These are phyloP conservation scores for Babylonia areolata DNA, from an alignment of 1,140 invertebrate species.

Conservation along the genomic window DNA sequence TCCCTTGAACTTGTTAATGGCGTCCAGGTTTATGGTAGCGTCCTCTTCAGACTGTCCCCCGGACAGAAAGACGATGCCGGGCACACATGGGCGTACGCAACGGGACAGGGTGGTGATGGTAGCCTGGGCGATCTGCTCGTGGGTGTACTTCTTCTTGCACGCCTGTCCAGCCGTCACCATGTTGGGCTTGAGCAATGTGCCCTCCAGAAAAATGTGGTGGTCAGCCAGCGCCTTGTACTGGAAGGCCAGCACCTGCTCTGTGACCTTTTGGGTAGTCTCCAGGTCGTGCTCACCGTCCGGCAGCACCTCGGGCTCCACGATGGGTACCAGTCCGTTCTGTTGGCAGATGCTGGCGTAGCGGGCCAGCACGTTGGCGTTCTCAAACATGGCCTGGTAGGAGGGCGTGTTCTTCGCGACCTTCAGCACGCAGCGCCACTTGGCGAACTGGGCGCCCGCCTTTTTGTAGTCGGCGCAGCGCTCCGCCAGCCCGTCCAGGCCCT, in stretches of 20 bases:
- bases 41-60: constrained; percentile 98
- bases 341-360: constrained; percentile 91
- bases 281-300: constrained; percentile 95
- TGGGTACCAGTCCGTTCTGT: constrained; percentile 93
- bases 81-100: constrained; percentile 90
- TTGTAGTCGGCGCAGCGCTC: constrained; percentile 98
- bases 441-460: constrained; percentile 98
- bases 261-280: constrained; percentile 85
- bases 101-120: constrained; percentile 92
- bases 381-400: constrained; percentile 91
- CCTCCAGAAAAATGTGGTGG: constrained; percentile 98
- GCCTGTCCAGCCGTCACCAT: constrained; percentile 95
- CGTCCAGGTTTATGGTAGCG: constrained; percentile 94
- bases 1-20: constrained; percentile 88
- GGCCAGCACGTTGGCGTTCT: constrained; percentile 97
- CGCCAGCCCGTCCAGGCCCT: constrained; percentile 96
- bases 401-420: constrained; percentile 95
- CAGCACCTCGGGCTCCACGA: constrained; percentile 95
- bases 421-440: constrained; percentile 98
- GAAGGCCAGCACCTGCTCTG: constrained; percentile 88
- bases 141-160: constrained; percentile 81
- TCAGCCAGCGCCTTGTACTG: constrained; percentile 98
- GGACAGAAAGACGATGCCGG: constrained; percentile 90
- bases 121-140: constrained; percentile 86
- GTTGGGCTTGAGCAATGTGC: constrained; percentile 99